Conservation (phyloP, 2,113 vertebrate genomes). For the Megaceryle maxima region DNA sequence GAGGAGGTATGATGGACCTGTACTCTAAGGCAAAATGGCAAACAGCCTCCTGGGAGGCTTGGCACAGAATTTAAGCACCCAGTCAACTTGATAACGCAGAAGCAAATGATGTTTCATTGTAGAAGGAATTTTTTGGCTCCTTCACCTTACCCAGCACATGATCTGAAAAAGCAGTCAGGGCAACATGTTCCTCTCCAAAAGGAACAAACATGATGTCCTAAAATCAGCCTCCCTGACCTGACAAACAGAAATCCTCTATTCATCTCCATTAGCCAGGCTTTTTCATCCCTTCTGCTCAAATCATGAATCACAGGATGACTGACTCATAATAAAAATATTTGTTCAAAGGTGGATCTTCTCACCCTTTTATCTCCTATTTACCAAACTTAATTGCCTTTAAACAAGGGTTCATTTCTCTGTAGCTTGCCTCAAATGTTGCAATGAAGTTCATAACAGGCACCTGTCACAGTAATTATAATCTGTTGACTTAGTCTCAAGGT, state of each 20-base stretch:
- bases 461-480: background rate
- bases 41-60: background rate
- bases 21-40: background rate
- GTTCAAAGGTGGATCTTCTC: background rate
- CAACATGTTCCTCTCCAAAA: background rate
- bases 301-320: background rate
- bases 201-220: background rate
- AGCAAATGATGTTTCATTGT: background rate
- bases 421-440: background rate
- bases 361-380: background rate
- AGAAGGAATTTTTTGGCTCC: background rate
- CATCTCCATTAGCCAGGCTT: background rate
- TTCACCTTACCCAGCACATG: background rate
- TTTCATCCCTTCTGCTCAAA: background rate
- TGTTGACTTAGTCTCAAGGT: background rate
- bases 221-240: background rate
- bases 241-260: background rate
- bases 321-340: conserved; percentile 8
- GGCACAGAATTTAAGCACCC: background rate
- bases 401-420: background rate
- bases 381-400: background rate
- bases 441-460: background rate
- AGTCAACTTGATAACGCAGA: background rate
- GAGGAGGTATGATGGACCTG: background rate
- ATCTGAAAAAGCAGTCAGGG: background rate